Evolutionary conservation across 2,888 invertebrate species (phyloP).

Genomic region (Drosophila paramelanica): DNA sequence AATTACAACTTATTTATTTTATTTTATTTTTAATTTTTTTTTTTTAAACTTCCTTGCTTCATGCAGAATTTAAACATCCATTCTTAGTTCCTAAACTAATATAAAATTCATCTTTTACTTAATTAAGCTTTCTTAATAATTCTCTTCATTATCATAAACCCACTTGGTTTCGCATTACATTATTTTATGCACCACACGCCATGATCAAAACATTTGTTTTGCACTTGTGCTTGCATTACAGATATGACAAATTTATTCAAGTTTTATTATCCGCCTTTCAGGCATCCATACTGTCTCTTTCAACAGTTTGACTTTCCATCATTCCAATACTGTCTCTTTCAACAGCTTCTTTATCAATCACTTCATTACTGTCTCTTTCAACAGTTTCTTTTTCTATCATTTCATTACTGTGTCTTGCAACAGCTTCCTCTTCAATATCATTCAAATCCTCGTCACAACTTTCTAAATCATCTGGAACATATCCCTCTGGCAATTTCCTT

Average conservation of each 20-base stretch:
- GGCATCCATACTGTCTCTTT: not conserved
- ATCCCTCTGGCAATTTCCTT: no score
- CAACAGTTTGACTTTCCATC: no score
- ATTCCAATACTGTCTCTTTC: not conserved
- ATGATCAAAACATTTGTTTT: slow-evolving; percentile 7
- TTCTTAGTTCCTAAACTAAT: no score
- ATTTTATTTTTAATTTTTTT: no score
- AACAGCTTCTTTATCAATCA: not conserved
- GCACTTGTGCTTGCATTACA: slow-evolving; percentile 3
- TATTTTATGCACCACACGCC: slow-evolving; percentile 4
- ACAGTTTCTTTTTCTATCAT: not conserved
- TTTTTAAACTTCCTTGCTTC: no score
- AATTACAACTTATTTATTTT: no score
- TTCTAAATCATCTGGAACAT: no score
- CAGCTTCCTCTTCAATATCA: no score
- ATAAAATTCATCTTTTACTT: not conserved
- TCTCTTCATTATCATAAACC: not conserved
- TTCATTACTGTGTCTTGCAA: not conserved
- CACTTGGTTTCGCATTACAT: slow-evolving; percentile 2
- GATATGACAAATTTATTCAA: slow-evolving; percentile 1
- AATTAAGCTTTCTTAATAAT: not conserved
- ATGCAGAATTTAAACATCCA: no score
- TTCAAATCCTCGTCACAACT: no score
- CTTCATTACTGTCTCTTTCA: slow-evolving; percentile 3
- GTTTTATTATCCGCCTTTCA: slow-evolving; percentile 1